Base-by-base conservation (phyloP, 2,888 invertebrate genomes). In the Aleiodes alternator region DNA sequence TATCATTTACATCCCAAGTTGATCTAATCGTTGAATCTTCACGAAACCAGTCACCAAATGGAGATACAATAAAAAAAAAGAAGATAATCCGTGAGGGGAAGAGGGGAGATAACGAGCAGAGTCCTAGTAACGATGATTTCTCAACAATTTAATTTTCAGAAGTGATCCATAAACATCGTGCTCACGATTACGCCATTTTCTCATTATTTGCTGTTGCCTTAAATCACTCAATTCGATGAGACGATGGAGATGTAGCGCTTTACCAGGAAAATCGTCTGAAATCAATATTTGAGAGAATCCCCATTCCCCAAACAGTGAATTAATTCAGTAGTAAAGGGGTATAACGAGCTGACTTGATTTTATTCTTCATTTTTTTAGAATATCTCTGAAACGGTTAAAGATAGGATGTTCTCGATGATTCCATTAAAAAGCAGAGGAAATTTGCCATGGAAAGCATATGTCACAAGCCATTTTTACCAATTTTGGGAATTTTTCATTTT, bases 161-260 rank as follows among this genome's bases (percentile, higher is more conserved):
- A 83, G 55, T 8, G 81, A 75, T 38, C 79, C 78, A 69, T 69
- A 69, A 73, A 80, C 73, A 72, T 82, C 79, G 78, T 81, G 82
- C 74, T 87, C 88, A 72, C 84, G 84, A 77, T 84, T 84, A 76
- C 83, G 83, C 88, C 88, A 89, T 57, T 89, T 87, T 83, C 88
- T 84, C 73, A 82, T 76, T 76, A 89, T 86, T 80, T 88, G 87
- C 81, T 87, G 87, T 79, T 86, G 83, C 80, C 85, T 88, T 69
- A 88, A 84, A 83, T 88, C 86, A 81, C 87, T 89, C 82, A 87
- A 79, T 78, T 88, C 88, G 80, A 85, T 82, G 80, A 86, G 80
- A 78, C 85, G 86, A 81, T 85, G 84, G 76, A 88, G 84, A 80
- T 86, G 80, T 34, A 82, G 82, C 87, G 86, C 87, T 80, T 87